Evolutionary conservation across 2,888 invertebrate genomes (phyloP).

Genomic region (Gonocerus acuteangulatus): DNA sequence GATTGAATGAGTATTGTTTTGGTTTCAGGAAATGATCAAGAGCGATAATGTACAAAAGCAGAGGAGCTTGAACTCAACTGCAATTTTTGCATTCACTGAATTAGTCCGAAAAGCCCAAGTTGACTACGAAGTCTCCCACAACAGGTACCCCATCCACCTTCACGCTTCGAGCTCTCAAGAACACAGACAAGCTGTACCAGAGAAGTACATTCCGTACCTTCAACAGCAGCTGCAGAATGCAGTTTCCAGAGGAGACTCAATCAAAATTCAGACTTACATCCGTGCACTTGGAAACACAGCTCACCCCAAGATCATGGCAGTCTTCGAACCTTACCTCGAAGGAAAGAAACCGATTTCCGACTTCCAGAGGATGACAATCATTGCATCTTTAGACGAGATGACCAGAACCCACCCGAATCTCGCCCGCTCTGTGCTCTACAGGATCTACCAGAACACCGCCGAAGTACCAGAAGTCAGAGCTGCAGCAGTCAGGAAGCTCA

Average conservation of each 20-base stretch:
- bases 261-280: slow-evolving; percentile 54
- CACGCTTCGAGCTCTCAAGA: slow-evolving; percentile 53
- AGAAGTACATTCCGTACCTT: slow-evolving; percentile 53
- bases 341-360: slow-evolving; percentile 44
- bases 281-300: slow-evolving; percentile 59
- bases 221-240: slow-evolving; percentile 50
- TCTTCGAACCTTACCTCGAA: slow-evolving; percentile 61
- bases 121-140: slow-evolving; percentile 52
- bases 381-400: slow-evolving; percentile 51
- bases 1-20: too few relatives aligned
- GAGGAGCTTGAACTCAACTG: slow-evolving; percentile 50
- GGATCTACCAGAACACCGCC: slow-evolving; percentile 57
- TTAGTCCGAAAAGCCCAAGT: slow-evolving; percentile 56
- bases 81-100: slow-evolving; percentile 54
- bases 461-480: slow-evolving; percentile 59
- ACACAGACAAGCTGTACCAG: slow-evolving; percentile 48
- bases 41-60: slow-evolving; percentile 50
- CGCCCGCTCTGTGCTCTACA: slow-evolving; percentile 54
- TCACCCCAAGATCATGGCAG: slow-evolving; percentile 53
- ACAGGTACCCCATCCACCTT: slow-evolving; percentile 57
- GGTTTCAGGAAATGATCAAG: slow-evolving; percentile 46
- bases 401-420: slow-evolving; percentile 48
- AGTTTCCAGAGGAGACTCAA: slow-evolving; percentile 50
- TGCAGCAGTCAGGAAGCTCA: slow-evolving; percentile 55
- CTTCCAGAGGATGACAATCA: slow-evolving; percentile 58